Evolutionary conservation across 1,140 invertebrate genomes (phyloP).

Genomic region (Ooceraea biroi): DNA sequence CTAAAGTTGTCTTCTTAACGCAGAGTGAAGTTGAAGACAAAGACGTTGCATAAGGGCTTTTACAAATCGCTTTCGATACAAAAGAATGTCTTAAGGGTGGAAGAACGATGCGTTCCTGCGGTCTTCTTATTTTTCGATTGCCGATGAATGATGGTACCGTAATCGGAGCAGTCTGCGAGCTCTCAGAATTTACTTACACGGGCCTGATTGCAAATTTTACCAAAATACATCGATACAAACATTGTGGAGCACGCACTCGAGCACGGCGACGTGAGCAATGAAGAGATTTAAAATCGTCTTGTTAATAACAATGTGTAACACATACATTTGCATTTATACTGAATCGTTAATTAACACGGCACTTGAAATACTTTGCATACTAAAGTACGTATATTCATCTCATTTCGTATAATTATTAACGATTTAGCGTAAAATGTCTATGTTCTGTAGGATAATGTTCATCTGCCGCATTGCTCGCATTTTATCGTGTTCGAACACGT

Average conservation of each 20-base stretch:
- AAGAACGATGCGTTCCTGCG: background rate
- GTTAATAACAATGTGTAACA: constrained; percentile 14
- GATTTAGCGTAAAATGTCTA: constrained; percentile 35
- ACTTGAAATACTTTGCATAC: too few species aligned
- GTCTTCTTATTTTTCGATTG: background rate
- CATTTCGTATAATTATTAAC: background rate
- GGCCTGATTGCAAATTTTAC: constrained; percentile 9
- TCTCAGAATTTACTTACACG: constrained; percentile 10
- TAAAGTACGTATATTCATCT: background rate
- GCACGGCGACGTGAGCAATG: constrained; percentile 2
- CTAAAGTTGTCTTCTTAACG: background rate
- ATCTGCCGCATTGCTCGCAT: constrained; percentile 41
- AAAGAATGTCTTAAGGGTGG: background rate
- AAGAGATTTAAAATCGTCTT: constrained; percentile 19
- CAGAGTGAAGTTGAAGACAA: background rate
- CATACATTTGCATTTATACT: constrained; percentile 5
- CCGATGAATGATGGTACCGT: background rate
- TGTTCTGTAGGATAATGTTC: constrained; percentile 23
- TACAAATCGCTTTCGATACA: background rate
- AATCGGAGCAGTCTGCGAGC: constrained; percentile 18
- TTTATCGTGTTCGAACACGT: background rate
- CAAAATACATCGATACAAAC: constrained; percentile 13
- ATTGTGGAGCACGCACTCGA: constrained; percentile 7
- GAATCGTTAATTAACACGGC: constrained; percentile 18
- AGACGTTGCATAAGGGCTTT: background rate